These are phyloP conservation scores for Alces alces DNA, from an alignment of 2,113 vertebrate species.

Conservation along the genomic window DNA sequence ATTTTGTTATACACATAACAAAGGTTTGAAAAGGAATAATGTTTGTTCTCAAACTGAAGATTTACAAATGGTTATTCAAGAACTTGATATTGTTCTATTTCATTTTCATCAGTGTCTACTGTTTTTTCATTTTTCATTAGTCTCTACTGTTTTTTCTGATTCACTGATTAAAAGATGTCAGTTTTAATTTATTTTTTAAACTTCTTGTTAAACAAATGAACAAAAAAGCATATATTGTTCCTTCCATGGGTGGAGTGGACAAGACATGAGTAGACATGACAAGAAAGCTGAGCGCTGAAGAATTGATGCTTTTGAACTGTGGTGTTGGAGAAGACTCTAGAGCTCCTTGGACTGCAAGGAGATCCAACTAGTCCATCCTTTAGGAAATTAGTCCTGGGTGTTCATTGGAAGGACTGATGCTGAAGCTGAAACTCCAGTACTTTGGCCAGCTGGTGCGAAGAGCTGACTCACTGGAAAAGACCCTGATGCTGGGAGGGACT, in stretches of 20 bases:
- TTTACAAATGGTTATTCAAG: background rate
- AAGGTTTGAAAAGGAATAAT: background rate
- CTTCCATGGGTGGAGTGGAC: background rate
- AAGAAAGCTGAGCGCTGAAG: background rate
- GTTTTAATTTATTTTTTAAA: background rate
- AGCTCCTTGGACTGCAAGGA: background rate
- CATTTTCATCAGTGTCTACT: background rate
- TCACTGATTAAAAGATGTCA: background rate
- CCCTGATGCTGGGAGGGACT: background rate
- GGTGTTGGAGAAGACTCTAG: background rate
- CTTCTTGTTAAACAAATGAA: background rate
- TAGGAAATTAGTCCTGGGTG: background rate
- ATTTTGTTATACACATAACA: background rate
- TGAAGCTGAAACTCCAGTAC: background rate
- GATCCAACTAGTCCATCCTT: fast-evolving
- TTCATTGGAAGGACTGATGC: background rate
- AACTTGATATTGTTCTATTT: background rate
- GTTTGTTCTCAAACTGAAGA: background rate
- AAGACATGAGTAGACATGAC: background rate
- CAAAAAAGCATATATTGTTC: background rate
- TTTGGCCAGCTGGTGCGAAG: background rate
- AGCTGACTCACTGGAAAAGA: background rate
- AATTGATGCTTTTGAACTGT: background rate
- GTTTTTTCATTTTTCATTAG: background rate
- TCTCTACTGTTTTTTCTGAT: background rate